phyloP scores from a whole-genome alignment of 2,113 vertebrate genomes.

The Dipodomys ordii region DNA sequence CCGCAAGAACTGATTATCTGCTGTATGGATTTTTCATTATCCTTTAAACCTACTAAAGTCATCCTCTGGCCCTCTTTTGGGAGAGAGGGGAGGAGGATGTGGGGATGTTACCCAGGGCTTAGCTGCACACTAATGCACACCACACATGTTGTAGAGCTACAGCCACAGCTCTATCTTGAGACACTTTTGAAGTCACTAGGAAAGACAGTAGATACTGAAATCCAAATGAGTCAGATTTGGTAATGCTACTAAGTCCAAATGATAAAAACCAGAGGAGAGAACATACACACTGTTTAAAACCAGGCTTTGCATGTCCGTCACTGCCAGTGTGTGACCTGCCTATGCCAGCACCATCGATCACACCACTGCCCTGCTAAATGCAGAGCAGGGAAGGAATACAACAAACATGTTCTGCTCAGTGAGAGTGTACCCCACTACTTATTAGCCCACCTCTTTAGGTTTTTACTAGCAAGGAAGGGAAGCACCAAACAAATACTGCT shows the following conservation, averaged over 20 bases:
- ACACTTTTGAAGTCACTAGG: background rate
- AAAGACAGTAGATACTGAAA: conserved; percentile 2
- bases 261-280: conserved; percentile 33
- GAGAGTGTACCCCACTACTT: background rate
- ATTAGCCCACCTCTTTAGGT: conserved; percentile 23
- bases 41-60: background rate
- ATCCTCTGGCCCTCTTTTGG: background rate
- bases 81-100: too few relatives aligned
- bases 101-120: background rate
- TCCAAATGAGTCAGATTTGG: conserved; percentile 24
- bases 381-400: background rate
- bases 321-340: conserved; percentile 25
- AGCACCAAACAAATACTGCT: background rate
- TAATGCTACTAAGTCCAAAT: background rate
- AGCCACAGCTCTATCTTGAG: background rate
- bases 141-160: background rate
- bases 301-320: background rate
- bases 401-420: background rate
- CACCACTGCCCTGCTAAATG: background rate
- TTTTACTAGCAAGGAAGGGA: too few relatives aligned
- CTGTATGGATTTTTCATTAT: conserved; percentile 37
- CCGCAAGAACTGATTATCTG: background rate
- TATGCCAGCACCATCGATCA: conserved; percentile 71
- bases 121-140: too few relatives aligned
- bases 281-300: conserved; percentile 7